A percentile compares a stretch with the other conserved stretches of the same genome.
Evolutionary conservation across 2,888 invertebrate species (phyloP).

Genomic region (Sylvicola cinctus): DNA sequence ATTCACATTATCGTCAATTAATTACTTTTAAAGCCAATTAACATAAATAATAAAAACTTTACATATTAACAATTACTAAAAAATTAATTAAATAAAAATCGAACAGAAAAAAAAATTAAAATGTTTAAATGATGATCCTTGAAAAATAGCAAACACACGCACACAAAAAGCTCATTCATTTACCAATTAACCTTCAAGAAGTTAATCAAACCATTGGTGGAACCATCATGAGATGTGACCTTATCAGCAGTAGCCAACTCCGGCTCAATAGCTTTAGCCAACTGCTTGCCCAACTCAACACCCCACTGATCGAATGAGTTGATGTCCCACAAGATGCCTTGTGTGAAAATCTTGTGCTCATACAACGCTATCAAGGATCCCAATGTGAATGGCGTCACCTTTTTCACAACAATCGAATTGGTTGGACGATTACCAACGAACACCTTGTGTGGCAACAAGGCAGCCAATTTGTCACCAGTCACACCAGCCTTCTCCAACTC

Average conservation of each 20-base stretch:
- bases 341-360: conserved; percentile 97
- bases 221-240: conserved; percentile 68
- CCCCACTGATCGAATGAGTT: conserved; percentile 99
- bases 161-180: too few species aligned
- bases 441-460: conserved; percentile 86
- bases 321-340: conserved; percentile 98
- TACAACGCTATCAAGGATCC: conserved; percentile 94
- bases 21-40: too few species aligned
- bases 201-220: conserved; percentile 94
- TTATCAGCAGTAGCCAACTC: conserved; percentile 52
- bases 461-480: conserved; percentile 45
- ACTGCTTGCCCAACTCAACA: conserved; percentile 94
- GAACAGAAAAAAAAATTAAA: too few species aligned
- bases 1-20: too few species aligned
- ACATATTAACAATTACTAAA: too few species aligned
- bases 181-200: conserved; percentile 57
- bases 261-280: conserved; percentile 96
- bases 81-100: too few species aligned
- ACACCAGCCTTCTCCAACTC: conserved; percentile 68
- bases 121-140: too few species aligned
- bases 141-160: too few species aligned
- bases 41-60: too few species aligned
- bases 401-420: conserved; percentile 84
- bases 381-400: conserved; percentile 79
- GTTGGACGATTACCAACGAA: conserved; percentile 95